Evolutionary conservation across 2,113 vertebrate species (phyloP).

Genomic region (Tragelaphus strepsiceros): DNA sequence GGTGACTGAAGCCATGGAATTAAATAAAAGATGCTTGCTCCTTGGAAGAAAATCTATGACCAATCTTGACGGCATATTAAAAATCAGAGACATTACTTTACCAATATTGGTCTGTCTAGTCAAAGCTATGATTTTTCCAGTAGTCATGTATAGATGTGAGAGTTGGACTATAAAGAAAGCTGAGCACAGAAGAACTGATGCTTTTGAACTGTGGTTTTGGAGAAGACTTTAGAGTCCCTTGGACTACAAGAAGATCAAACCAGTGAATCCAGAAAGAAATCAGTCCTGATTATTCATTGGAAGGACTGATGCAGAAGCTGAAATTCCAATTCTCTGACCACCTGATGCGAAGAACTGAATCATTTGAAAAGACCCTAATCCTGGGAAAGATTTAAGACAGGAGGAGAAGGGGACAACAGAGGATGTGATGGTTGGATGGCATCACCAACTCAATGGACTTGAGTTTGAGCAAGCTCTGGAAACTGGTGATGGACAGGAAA

Average conservation of each 20-base stretch:
- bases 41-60: background rate
- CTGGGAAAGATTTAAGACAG: background rate
- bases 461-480: background rate
- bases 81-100: background rate
- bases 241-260: background rate
- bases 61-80: background rate
- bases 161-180: background rate
- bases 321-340: background rate
- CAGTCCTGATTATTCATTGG: background rate
- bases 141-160: background rate
- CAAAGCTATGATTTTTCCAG: background rate
- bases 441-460: background rate
- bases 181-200: background rate
- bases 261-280: background rate
- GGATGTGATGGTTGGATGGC: background rate
- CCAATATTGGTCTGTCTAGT: background rate
- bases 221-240: background rate
- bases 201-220: background rate
- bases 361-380: background rate
- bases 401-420: background rate
- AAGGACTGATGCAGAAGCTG: background rate
- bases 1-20: background rate
- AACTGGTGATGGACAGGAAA: background rate
- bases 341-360: background rate
- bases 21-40: background rate